Conservation (phyloP, 37 sponge, comb jelly and placozoan species). For the Halisarca cf. caerulea region DNA sequence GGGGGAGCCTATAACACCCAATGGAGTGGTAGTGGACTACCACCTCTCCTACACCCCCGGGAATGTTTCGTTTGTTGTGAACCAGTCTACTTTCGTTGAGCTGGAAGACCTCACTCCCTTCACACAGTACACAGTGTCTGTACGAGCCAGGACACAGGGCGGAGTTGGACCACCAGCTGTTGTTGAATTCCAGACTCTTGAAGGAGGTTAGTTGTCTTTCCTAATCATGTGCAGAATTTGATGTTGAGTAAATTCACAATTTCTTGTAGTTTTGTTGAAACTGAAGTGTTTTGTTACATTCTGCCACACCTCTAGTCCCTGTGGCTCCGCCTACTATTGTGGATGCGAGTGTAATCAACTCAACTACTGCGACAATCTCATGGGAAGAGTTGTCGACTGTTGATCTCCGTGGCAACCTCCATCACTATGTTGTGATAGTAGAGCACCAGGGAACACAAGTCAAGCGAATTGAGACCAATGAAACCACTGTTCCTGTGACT, state of each 20-base stretch:
- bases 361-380: neutral
- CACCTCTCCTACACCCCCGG: neutral
- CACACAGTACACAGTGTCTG: slow-evolving; percentile 27
- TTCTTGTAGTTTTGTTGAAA: too few species aligned
- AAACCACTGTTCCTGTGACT: neutral
- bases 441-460: neutral
- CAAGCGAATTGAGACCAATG: neutral
- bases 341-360: neutral
- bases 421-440: neutral
- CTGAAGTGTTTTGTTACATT: too few species aligned
- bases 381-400: neutral
- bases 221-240: too few species aligned
- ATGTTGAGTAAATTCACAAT: too few species aligned
- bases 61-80: neutral
- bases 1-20: slow-evolving; percentile 27
- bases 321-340: neutral
- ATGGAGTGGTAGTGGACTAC: neutral
- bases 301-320: neutral
- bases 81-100: neutral
- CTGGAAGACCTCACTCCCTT: slow-evolving; percentile 23
- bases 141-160: neutral
- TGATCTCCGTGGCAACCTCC: slow-evolving; percentile 32
- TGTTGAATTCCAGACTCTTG: neutral
- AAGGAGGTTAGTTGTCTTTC: slow-evolving; percentile 6
- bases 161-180: neutral